Evolutionary conservation across 2,888 invertebrate species (phyloP), one percentile per base, ranked within the genome.

Genomic region (Lepetodrilus schrolli): DNA sequence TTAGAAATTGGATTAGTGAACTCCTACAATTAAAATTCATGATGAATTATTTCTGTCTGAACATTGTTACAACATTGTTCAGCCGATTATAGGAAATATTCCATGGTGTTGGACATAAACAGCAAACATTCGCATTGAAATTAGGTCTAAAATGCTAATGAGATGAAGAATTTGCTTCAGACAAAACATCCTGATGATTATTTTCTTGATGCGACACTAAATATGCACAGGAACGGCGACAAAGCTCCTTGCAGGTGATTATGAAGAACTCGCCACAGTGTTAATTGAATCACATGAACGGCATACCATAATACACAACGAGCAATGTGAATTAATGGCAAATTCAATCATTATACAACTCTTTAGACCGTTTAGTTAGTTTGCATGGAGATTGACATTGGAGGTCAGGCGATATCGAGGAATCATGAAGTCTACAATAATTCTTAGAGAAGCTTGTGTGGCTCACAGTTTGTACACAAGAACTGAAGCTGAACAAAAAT

Each of bases 231-330:
- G 17, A 30, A 30, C 58, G 58, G 58, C 58, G 58, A 26, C 58
- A 58, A n/a, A 58, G 34, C 58, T 58, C 58, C 58, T 58, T 34
- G 30, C 58, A 58, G 58, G 17, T 23, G 26, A 58, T 58, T 58
- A 21, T 58, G 58, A 58, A 30, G 58, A 58, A 58, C 58, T 58
- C 58, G 10, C 30, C 17, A 34, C 58, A 34, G 58, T 58, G 58
- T 58, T 58, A 30, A 58, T 58, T 58, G 30, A 58, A 58, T 58
- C 58, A 58, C 30, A 34, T 34, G 34, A 30, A 58, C 58, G 34
- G 30, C 13, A 10, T 30, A 58, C 20, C 58, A 30, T 58, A 58
- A 58, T 58, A 17, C 13, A 17, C 43, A 43, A 43, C 43, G 17
- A 43, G 43, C n/a, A 43, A 43, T 43, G 13, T 13, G 43, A 17